phyloP scores from a whole-genome alignment of 2,888 invertebrate species.

The Eledona agricola region DNA sequence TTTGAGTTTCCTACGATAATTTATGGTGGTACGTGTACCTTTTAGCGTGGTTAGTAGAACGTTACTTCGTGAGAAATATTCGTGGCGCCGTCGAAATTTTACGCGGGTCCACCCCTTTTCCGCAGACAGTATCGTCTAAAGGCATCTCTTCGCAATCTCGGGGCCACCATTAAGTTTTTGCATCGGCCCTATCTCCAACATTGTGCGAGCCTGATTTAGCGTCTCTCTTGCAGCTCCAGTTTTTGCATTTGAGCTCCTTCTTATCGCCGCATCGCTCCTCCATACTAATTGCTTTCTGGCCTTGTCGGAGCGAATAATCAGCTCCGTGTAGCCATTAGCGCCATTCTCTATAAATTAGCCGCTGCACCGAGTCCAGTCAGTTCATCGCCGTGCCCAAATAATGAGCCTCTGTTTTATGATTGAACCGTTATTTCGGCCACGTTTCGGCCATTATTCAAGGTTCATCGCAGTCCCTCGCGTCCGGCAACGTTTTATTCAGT shows the following conservation, averaged over 20 bases:
- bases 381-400: slow-evolving; percentile 34
- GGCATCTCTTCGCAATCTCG: slow-evolving; percentile 40
- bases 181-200: slow-evolving; percentile 42
- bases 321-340: slow-evolving; percentile 55
- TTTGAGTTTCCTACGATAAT: background rate
- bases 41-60: no score
- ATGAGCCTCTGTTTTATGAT: slow-evolving; percentile 17
- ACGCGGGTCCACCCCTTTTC: slow-evolving; percentile 21
- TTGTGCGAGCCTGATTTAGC: slow-evolving; percentile 47
- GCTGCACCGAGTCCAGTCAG: slow-evolving; percentile 45
- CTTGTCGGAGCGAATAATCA: slow-evolving; percentile 51
- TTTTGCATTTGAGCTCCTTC: slow-evolving; percentile 51
- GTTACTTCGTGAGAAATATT: background rate
- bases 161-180: slow-evolving; percentile 45
- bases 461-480: slow-evolving; percentile 11
- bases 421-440: slow-evolving; percentile 27
- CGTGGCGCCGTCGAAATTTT: slow-evolving; percentile 10
- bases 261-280: slow-evolving; percentile 41
- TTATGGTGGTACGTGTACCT: slow-evolving; percentile 1
- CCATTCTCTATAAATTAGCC: slow-evolving; percentile 56
- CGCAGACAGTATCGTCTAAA: slow-evolving; percentile 33
- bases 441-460: slow-evolving; percentile 20
- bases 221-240: slow-evolving; percentile 48
- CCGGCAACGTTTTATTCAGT: slow-evolving; percentile 21
- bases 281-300: slow-evolving; percentile 49